Evolutionary conservation across 2,888 invertebrate genomes (phyloP).

Genomic region (Acrocyrtus sp.): DNA sequence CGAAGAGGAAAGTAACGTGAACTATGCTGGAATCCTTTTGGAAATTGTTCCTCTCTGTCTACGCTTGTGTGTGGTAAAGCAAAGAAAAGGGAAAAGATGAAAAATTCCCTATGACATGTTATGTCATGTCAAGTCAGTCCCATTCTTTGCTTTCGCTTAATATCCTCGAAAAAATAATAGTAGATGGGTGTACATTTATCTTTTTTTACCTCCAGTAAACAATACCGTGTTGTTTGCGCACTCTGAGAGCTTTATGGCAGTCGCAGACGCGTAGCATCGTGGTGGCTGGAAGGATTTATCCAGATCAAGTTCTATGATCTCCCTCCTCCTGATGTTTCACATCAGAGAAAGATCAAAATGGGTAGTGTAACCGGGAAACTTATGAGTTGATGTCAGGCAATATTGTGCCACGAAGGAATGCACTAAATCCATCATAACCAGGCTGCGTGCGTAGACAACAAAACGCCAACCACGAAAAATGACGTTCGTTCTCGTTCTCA

Average conservation of each 20-base stretch:
- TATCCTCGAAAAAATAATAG: conserved; percentile 14
- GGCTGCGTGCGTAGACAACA: too few species aligned
- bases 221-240: too few species aligned
- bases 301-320: conserved; percentile 40
- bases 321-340: conserved; percentile 26
- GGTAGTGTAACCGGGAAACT: conserved; percentile 29
- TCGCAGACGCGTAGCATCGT: too few species aligned
- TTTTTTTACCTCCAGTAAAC: too few species aligned
- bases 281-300: conserved; percentile 42
- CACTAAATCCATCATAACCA: conserved; percentile 41
- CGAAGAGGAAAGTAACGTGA: too few species aligned
- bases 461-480: conserved; percentile 2
- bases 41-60: too few species aligned
- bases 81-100: conserved; percentile 5
- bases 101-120: conserved; percentile 31
- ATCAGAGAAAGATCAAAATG: too few species aligned
- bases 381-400: conserved; percentile 42
- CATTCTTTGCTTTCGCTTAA: conserved; percentile 10
- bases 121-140: conserved; percentile 34
- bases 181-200: too few species aligned
- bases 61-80: too few species aligned
- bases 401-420: conserved; percentile 34
- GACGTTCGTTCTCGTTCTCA: background rate
- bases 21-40: too few species aligned
- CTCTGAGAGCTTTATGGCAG: too few species aligned